Evolutionary conservation across 23 tunicate genomes (phyloP), one percentile per base, ranked within the genome.

Genomic region (Aplidium turbinatum): DNA sequence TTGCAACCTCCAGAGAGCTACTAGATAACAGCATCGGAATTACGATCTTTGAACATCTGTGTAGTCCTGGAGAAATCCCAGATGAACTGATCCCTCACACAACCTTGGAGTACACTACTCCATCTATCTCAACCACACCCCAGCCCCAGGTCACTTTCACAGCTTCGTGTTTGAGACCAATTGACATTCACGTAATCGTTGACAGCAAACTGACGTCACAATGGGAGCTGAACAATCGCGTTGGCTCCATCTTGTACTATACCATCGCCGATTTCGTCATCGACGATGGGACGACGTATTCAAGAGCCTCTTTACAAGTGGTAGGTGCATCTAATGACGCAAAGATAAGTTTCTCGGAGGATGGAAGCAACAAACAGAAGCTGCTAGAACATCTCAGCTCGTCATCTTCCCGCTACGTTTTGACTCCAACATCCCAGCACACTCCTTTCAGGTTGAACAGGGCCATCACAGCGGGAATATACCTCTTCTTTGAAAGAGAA

Each of bases 1-100:
- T 76, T 2, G 81, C 81, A 4, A 33, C 74, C 27, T 76, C 81
- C 31, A 34, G 70, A 20, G 81, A 76, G 47, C 38, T 76, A 0
- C 75, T 60, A 3, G 81, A 58, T 19, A 76, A 76, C 35, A 72
- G 24, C 29, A 16, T 76, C 26, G 81, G 51, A 21, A 18, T 76
- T n/a, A 7, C 3, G 29, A 38, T 76, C 22, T 56, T 55, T 2
- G 75, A 62, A 19, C 31, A 39, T 11, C 20, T 76, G 9, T 76
- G 81, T 22, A 21, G 26, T 16, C 81, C 71, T 20, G 79, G 68
- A 30, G 45, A 58, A 27, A 0, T 62, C 23, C 45, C 80, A 13
- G 47, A 39, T 35, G 13, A 47, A 0, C 13, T 73, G 11, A 45
- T 72, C 23, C 29, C 68, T 0, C 11, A 39, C 39, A 1, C 71